Percentiles rank a stretch among this genome's conserved stretches.
These are phyloP conservation scores for Ommatoiulus sabulosus DNA, from an alignment of 2,888 invertebrate species.

Conservation along the genomic window DNA sequence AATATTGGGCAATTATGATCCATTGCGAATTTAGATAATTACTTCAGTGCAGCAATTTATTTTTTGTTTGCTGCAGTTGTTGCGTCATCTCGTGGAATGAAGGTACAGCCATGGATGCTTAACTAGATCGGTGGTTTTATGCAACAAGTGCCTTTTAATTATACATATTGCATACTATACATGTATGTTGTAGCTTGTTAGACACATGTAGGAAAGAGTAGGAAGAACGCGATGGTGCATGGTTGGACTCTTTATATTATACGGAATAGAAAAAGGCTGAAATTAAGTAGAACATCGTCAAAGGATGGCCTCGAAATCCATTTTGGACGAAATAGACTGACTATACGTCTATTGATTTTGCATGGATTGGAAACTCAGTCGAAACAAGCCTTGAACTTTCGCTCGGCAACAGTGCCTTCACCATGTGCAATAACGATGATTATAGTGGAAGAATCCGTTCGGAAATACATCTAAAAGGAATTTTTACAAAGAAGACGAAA, in stretches of 20 bases:
- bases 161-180: not conserved
- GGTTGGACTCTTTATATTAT: not conserved
- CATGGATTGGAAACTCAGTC: not conserved
- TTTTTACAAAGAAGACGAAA: not conserved
- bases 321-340: not conserved
- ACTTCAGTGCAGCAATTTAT: too few relatives aligned
- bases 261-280: not conserved
- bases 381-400: not conserved
- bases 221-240: not conserved
- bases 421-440: not conserved
- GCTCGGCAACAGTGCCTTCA: not conserved
- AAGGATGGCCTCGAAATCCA: conserved; percentile 2
- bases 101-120: too few relatives aligned
- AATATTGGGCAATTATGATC: too few relatives aligned
- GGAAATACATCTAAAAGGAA: not conserved
- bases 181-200: not conserved
- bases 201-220: not conserved
- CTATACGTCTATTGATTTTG: not conserved
- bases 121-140: too few relatives aligned
- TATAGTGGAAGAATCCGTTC: conserved; percentile 3
- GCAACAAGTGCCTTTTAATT: not conserved
- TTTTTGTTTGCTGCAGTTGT: too few relatives aligned
- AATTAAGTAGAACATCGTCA: not conserved
- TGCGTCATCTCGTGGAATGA: too few relatives aligned
- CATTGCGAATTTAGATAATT: too few relatives aligned